phyloP scores from a whole-genome alignment of 35 echinoderm and acorn worm genomes.

The Heliocidaris erythrogramma region DNA sequence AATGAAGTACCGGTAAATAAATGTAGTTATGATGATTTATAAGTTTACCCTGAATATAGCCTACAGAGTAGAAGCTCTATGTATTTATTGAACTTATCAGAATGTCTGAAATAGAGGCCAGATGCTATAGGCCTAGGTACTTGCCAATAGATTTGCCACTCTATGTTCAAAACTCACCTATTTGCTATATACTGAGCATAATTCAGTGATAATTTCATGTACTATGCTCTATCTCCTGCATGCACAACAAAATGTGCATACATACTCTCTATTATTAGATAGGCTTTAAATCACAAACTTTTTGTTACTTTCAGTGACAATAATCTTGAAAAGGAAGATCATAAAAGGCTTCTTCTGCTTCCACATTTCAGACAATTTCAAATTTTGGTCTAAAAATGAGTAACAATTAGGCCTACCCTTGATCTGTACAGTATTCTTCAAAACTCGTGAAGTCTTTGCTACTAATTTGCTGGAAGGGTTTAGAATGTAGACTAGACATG shows the following conservation, averaged over 20 bases:
- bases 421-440: background rate
- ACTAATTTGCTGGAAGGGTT: background rate
- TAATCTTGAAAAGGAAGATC: background rate
- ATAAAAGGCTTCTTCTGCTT: background rate
- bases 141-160: too few species aligned
- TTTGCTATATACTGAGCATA: too few species aligned
- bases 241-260: background rate
- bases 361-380: background rate
- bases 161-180: too few species aligned
- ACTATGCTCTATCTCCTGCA: too few species aligned
- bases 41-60: too few species aligned
- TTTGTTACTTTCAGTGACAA: background rate
- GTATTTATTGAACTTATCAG: too few species aligned
- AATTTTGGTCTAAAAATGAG: background rate
- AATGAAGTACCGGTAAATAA: too few species aligned
- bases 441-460: background rate
- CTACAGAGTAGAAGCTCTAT: too few species aligned
- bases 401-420: background rate
- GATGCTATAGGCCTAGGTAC: too few species aligned
- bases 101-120: too few species aligned
- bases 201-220: too few species aligned
- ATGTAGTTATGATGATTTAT: too few species aligned
- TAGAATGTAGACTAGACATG: background rate
- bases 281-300: background rate
- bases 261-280: background rate